Percentiles rank a stretch among this genome's conserved stretches.
These are phyloP conservation scores for Parauchenoglanis punctatus DNA, from an alignment of 2,797 vertebrate genomes.

Conservation along the genomic window DNA sequence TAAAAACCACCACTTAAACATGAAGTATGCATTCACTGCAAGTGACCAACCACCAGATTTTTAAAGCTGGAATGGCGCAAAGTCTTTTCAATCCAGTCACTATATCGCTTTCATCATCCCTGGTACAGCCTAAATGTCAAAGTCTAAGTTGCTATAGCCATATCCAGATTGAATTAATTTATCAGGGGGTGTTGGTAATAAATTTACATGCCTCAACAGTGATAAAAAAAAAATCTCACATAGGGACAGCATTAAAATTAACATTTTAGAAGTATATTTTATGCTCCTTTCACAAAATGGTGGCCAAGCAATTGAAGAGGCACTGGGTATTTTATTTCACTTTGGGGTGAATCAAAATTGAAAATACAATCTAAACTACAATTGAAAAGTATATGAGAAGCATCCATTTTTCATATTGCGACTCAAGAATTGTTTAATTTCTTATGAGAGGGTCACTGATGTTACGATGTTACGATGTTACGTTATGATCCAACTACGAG, in stretches of 20 bases:
- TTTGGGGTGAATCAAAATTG: not conserved
- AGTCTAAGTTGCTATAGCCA: not conserved
- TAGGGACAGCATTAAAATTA: not conserved
- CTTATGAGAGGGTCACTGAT: not conserved
- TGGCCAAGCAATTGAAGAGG: too few relatives aligned
- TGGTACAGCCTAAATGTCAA: not conserved
- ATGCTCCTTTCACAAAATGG: not conserved
- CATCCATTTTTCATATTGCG: not conserved
- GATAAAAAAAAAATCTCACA: not conserved
- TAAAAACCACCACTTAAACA: not conserved
- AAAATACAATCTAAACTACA: not conserved
- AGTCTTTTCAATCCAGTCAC: not conserved
- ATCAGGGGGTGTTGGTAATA: not conserved
- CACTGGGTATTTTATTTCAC: not conserved
- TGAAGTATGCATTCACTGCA: not conserved
- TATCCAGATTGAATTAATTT: not conserved
- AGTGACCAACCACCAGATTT: not conserved
- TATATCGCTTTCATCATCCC: not conserved
- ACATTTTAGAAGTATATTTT: not conserved
- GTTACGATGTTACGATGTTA: too few relatives aligned
- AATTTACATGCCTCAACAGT: too few relatives aligned
- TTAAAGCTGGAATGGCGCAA: not conserved
- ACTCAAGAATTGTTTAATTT: not conserved
- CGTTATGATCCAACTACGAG: not conserved
- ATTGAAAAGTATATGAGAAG: not conserved